A percentile compares a stretch with the other conserved stretches of the same genome.
Conservation (phyloP, 2,797 vertebrate genomes). For the Rhabdomys pumilio region DNA sequence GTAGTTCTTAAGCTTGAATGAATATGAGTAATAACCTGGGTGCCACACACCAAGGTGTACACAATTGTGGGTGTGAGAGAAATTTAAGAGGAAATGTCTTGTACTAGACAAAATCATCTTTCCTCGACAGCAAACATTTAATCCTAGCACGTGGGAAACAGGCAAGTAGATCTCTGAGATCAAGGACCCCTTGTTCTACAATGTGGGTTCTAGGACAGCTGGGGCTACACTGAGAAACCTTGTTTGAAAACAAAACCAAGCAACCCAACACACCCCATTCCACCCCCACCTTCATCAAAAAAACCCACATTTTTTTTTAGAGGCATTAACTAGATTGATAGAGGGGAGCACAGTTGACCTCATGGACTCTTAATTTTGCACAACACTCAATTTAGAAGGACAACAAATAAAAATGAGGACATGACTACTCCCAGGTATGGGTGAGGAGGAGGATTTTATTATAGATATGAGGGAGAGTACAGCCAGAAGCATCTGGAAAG, state of each 20-base stretch:
- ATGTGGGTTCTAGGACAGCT: background rate
- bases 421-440: background rate
- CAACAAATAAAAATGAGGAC: background rate
- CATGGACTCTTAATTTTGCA: constrained; percentile 18
- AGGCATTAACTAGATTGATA: background rate
- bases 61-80: constrained; percentile 4
- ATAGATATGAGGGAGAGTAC: background rate
- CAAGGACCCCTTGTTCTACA: background rate
- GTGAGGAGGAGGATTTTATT: background rate
- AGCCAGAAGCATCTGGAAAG: background rate
- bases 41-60: background rate
- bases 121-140: background rate
- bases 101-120: background rate
- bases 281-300: background rate
- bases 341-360: background rate
- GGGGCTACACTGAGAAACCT: background rate
- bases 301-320: background rate
- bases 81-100: constrained; percentile 54
- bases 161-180: background rate
- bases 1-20: constrained; percentile 18
- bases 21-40: background rate
- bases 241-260: background rate
- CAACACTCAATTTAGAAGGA: constrained; percentile 2
- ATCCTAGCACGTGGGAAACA: background rate
- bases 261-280: background rate